phyloP scores from a whole-genome alignment of 35 echinoderm and acorn worm genomes.

The Heliocidaris tuberculata region DNA sequence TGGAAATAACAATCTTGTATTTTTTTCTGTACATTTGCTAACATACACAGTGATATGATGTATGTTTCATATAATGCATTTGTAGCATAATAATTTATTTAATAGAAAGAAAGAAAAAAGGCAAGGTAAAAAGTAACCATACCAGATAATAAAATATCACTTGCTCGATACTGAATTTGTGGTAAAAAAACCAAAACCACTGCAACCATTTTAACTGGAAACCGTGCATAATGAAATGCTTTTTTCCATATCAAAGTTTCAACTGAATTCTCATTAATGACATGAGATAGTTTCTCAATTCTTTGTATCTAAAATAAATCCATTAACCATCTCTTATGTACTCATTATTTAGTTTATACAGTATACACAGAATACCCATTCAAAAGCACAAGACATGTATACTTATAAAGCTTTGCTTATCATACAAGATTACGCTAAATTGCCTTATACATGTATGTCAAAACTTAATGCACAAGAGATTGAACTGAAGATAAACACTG shows the following conservation, averaged over 20 bases:
- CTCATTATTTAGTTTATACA: not conserved
- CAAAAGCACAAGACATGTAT: not conserved
- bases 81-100: no score
- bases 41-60: no score
- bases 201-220: no score
- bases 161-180: no score
- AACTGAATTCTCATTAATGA: not conserved
- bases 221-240: no score
- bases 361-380: not conserved
- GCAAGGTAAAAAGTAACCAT: no score
- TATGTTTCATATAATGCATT: no score
- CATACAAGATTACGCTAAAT: not conserved
- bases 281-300: not conserved
- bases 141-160: no score
- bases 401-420: not conserved
- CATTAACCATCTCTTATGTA: constrained; percentile 3
- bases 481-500: not conserved
- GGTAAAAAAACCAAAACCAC: no score
- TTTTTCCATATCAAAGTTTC: not conserved
- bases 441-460: not conserved
- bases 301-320: constrained; percentile 1
- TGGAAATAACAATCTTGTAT: no score
- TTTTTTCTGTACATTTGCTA: no score
- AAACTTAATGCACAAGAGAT: not conserved
- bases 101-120: no score